phyloP scores from a whole-genome alignment of 2,797 vertebrate species.

The Perodicticus potto region DNA sequence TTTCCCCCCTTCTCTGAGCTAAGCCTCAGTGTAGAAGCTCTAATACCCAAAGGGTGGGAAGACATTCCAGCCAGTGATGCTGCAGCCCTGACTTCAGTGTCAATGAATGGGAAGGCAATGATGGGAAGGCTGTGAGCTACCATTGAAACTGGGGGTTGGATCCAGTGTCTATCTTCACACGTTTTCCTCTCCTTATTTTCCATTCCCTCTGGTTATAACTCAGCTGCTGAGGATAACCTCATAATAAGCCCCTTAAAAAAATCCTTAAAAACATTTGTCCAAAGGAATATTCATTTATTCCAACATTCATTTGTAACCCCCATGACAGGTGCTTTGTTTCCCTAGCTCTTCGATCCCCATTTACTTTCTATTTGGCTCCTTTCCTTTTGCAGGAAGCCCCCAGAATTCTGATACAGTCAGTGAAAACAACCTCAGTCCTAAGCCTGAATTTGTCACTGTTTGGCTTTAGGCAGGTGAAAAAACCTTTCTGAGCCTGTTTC shows the following conservation, averaged over 20 bases:
- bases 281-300: neutral
- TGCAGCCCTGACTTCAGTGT: neutral
- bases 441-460: neutral
- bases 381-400: neutral
- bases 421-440: conserved; percentile 11
- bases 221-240: neutral
- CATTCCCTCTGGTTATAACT: neutral
- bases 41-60: neutral
- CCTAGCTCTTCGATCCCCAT: neutral
- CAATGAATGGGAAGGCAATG: neutral
- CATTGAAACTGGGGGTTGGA: neutral
- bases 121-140: neutral
- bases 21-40: neutral
- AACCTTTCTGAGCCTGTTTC: conserved; percentile 1
- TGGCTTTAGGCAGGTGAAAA: neutral
- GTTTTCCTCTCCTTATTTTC: conserved; percentile 5
- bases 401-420: neutral
- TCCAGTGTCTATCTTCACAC: neutral
- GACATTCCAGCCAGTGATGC: neutral
- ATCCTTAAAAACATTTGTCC: neutral
- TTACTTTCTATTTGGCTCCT: neutral
- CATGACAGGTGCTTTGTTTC: neutral
- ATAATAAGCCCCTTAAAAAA: conserved; percentile 19
- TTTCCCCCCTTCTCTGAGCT: neutral
- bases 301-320: neutral